Percentiles rank a stretch among this genome's conserved stretches.
phyloP scores from a whole-genome alignment of 2,888 invertebrate species.

The Sturmia bella region DNA sequence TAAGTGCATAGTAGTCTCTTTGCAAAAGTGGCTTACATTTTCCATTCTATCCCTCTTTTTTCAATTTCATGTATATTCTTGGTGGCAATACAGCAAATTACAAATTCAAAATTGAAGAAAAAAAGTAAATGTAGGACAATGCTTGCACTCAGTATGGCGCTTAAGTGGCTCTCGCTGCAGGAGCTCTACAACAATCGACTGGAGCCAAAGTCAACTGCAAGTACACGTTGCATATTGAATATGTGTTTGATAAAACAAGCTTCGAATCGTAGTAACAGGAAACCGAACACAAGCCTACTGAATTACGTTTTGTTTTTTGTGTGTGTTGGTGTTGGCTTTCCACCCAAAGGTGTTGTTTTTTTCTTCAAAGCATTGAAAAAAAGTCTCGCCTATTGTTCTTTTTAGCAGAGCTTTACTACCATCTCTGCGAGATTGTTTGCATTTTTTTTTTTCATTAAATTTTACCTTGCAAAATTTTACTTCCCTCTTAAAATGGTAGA shows the following conservation, averaged over 20 bases:
- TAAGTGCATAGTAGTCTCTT: conserved; percentile 7
- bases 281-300: conserved; percentile 32
- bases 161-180: conserved; percentile 69
- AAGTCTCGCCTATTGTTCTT: conserved; percentile 54
- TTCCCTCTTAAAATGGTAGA: conserved; percentile 46
- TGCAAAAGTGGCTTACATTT: conserved; percentile 15
- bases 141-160: conserved; percentile 62
- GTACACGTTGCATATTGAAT: conserved; percentile 29
- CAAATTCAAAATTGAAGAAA: conserved; percentile 35
- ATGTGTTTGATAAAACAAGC: conserved; percentile 32
- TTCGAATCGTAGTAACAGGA: conserved; percentile 27
- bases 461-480: conserved; percentile 17
- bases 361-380: conserved; percentile 46
- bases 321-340: conserved; percentile 41
- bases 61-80: conserved; percentile 2
- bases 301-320: conserved; percentile 4
- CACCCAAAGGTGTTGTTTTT: conserved; percentile 61
- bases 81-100: conserved; percentile 20
- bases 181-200: conserved; percentile 61
- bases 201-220: conserved; percentile 32
- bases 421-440: conserved; percentile 36
- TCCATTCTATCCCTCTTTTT: conserved; percentile 13
- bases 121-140: conserved; percentile 62
- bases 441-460: conserved; percentile 5
- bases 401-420: conserved; percentile 19